Conservation (phyloP, 2,797 vertebrate genomes). For the Pipistrellus pygmaeus region DNA sequence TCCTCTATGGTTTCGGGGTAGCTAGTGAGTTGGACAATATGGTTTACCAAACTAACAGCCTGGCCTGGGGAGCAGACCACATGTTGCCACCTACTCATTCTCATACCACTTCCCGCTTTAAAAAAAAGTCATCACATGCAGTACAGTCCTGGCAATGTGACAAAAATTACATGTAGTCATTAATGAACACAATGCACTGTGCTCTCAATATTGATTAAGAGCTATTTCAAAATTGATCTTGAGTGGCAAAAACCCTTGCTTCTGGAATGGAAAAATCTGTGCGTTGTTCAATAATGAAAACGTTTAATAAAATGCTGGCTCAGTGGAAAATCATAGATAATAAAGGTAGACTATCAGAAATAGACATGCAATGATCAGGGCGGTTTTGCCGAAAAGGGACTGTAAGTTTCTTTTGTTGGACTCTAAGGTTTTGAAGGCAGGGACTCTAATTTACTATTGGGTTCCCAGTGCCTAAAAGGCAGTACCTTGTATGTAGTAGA, state of each 20-base stretch:
- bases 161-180: not conserved
- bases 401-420: conserved; percentile 1
- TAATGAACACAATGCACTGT: not conserved
- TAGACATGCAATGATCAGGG: not conserved
- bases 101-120: conserved; percentile 17
- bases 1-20: conserved; percentile 89
- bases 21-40: conserved; percentile 87
- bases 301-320: conserved; percentile 15
- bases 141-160: not conserved
- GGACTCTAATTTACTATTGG: not conserved
- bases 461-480: not conserved
- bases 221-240: not conserved
- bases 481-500: not conserved
- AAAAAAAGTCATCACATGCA: not conserved
- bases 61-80: not conserved
- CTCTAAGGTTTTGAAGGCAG: conserved; percentile 23
- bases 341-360: conserved; percentile 10
- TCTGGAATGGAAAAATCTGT: conserved; percentile 8
- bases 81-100: not conserved
- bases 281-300: conserved; percentile 46
- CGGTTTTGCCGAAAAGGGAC: not conserved
- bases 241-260: not conserved
- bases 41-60: conserved; percentile 76
- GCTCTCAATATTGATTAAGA: not conserved
- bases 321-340: not conserved